A percentile compares a stretch with the other conserved stretches of the same genome.
Conservation (phyloP, 2,113 vertebrate genomes). For the Bujurquina vittata region DNA sequence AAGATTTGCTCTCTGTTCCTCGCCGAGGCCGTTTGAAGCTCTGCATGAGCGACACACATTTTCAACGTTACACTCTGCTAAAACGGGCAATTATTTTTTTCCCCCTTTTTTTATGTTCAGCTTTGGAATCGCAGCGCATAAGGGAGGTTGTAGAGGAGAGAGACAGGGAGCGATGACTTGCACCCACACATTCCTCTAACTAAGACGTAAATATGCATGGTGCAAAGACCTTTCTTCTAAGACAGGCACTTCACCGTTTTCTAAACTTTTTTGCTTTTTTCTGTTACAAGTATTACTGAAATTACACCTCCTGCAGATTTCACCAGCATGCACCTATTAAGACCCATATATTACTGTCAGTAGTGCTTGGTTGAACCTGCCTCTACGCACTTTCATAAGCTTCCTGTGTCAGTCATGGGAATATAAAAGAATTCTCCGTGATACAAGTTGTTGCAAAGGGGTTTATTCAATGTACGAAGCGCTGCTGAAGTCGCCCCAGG, state of each 20-base stretch:
- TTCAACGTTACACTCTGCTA: slow-evolving; percentile 78
- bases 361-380: slow-evolving; percentile 71
- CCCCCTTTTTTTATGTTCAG: slow-evolving; percentile 67
- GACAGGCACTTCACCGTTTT: slow-evolving; percentile 73
- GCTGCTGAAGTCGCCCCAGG: slow-evolving; percentile 54
- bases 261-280: slow-evolving; percentile 67
- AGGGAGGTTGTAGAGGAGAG: slow-evolving; percentile 60
- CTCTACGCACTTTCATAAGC: slow-evolving; percentile 67
- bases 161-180: slow-evolving; percentile 72
- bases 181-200: slow-evolving; percentile 77
- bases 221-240: slow-evolving; percentile 71
- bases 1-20: slow-evolving; percentile 80
- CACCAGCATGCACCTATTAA: slow-evolving; percentile 77
- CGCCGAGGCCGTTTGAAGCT: slow-evolving; percentile 78
- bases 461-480: slow-evolving; percentile 61
- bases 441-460: slow-evolving; percentile 64
- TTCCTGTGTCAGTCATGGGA: slow-evolving; percentile 56
- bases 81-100: slow-evolving; percentile 81
- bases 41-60: slow-evolving; percentile 78
- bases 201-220: slow-evolving; percentile 77
- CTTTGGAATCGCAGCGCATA: slow-evolving; percentile 63
- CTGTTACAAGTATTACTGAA: slow-evolving; percentile 72
- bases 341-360: slow-evolving; percentile 78
- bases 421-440: slow-evolving; percentile 60
- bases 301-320: slow-evolving; percentile 75